Evolutionary conservation across 2,113 vertebrate species (phyloP).

Genomic region (Neotoma lepida): DNA sequence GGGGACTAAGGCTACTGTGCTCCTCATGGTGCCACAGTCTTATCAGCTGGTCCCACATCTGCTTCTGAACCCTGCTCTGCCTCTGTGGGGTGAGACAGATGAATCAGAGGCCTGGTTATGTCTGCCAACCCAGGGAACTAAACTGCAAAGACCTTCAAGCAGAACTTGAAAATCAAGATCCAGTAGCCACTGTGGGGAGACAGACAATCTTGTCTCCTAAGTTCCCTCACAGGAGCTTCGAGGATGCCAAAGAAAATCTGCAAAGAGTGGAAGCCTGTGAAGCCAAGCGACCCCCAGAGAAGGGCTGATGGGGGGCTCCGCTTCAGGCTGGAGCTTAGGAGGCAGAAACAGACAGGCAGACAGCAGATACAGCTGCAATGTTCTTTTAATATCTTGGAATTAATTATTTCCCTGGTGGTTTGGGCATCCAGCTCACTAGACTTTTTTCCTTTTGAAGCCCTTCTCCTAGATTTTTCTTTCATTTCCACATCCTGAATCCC

Average conservation of each 20-base stretch:
- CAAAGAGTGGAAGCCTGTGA: background rate
- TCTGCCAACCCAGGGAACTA: fast-evolving
- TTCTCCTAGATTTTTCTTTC: background rate
- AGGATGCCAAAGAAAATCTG: background rate
- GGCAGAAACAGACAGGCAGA: fast-evolving
- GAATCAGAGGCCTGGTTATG: fast-evolving
- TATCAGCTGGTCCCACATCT: fast-evolving
- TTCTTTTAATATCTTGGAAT: background rate
- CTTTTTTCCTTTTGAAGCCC: background rate
- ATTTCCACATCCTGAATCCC: background rate
- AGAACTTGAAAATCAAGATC: fast-evolving
- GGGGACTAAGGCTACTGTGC: background rate
- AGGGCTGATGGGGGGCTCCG: background rate
- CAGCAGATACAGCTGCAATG: background rate
- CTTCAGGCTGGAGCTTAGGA: too few relatives aligned
- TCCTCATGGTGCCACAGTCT: too few relatives aligned
- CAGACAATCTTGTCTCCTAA: fast-evolving
- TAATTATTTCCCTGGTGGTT: constrained; percentile 21
- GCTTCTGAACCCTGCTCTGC: background rate
- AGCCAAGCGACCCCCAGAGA: fast-evolving
- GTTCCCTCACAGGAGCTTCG: background rate
- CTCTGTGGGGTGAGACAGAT: background rate
- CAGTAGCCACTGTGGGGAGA: background rate
- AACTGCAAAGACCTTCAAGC: background rate
- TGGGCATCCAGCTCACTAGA: background rate